Base-by-base conservation (phyloP, 2,888 invertebrate species). In the Drosophila kuntzei region DNA sequence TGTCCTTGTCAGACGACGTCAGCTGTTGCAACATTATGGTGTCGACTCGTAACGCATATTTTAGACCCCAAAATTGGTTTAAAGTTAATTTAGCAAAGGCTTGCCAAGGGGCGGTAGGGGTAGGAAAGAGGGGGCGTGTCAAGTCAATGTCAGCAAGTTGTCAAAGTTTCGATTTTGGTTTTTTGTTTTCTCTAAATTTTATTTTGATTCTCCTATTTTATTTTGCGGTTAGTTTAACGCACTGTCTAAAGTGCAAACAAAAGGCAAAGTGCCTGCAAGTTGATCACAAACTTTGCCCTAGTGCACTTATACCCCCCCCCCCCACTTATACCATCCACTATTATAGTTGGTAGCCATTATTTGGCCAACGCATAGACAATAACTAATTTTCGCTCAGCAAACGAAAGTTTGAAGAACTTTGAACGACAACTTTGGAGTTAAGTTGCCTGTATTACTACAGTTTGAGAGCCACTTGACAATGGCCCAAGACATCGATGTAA, bases 1-100 rank as follows among this genome's bases (percentile, higher is more conserved):
- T 27, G 27, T 7, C 9, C 9, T 27, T 27, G 27, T 27, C 53
- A 61, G 49, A 1, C 14, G 25, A 64, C 81, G 87, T 80, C 83
- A 84, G 81, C 83, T 84, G 85, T 41, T 81, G 75, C 76, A 78
- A 84, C 83, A 84, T 80, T 55, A 71, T 84, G 69, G 76, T 80
- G 68, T 74, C 74, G 55, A 46, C 67, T 32, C 49, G 4, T 47
- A 55, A 44, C 73, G 73, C 65, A 70, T 62, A 60, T 69, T 61
- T 61, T 59, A 49, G 65, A 39, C 49, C 39, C 65, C 25, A 29
- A 57, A 41, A 29, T 59, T 11, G 55, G 46, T 46, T 55, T 62
- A 20, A 67, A 70, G 57, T 65, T 65, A 65, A 63, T 72, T 65
- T 55, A 36, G 29, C 49, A 49, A 54, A 37, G 12, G 14, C 8